Evolutionary conservation across 30 jellyfish, hydroid and myxozoan genomes (phyloP).

Genomic region (Hydractinia symbiolongicarpus): DNA sequence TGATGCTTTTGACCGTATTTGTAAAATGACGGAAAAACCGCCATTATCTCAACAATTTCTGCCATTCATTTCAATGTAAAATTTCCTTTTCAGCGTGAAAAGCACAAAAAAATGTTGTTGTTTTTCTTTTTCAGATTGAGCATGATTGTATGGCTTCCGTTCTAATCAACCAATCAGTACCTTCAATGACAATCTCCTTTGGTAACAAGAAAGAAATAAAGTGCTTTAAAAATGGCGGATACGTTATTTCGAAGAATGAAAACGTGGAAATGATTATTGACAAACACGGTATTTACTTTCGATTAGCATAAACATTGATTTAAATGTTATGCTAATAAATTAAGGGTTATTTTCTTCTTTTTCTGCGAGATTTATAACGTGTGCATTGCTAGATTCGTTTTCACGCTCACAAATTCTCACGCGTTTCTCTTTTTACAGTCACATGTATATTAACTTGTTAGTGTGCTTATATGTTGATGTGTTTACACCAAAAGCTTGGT

Average conservation of each 20-base stretch:
- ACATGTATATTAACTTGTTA: too few species aligned
- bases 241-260: conserved; percentile 40
- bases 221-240: conserved; percentile 55
- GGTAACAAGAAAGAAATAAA: conserved; percentile 55
- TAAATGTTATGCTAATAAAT: too few species aligned
- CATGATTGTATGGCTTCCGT: conserved; percentile 62
- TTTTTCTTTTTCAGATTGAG: conserved; percentile 47
- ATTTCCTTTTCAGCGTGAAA: neutral
- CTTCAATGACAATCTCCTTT: conserved; percentile 30
- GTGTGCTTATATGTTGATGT: too few species aligned
- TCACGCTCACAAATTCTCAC: too few species aligned
- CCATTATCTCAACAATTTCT: too few species aligned
- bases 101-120: neutral
- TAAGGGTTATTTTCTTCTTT: too few species aligned
- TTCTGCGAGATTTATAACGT: too few species aligned
- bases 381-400: too few species aligned
- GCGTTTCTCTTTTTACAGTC: too few species aligned
- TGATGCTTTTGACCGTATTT: too few species aligned
- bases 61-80: neutral
- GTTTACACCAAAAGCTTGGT: too few species aligned
- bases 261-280: conserved; percentile 14
- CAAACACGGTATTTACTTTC: neutral
- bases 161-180: conserved; percentile 24
- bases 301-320: neutral
- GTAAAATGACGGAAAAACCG: too few species aligned